These are phyloP conservation scores for Scopus umbretta DNA, from an alignment of 2,113 vertebrate species.

Conservation along the genomic window DNA sequence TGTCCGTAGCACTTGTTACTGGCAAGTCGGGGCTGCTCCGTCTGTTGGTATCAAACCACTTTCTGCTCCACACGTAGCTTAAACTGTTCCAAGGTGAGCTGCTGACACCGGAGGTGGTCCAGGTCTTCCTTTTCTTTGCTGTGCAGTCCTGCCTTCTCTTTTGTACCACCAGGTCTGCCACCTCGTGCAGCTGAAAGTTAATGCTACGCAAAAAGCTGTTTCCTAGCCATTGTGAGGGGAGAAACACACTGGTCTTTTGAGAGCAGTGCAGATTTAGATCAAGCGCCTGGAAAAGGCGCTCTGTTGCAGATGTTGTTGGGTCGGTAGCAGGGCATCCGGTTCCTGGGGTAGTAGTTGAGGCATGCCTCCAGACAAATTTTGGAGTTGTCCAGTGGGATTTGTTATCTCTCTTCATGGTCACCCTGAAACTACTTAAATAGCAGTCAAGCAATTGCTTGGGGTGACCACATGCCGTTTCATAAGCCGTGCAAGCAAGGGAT, in stretches of 20 bases:
- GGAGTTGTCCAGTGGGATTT: fast-evolving
- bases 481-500: not conserved
- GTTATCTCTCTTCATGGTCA: not conserved
- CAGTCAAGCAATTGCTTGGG: not conserved
- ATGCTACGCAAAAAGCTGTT: not conserved
- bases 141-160: not conserved
- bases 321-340: not conserved
- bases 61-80: not conserved
- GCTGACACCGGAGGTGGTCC: not conserved
- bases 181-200: not conserved
- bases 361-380: not conserved
- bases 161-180: not conserved
- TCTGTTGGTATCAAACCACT: not conserved
- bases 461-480: not conserved
- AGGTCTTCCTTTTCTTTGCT: not conserved
- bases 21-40: not conserved
- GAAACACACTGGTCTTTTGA: not conserved
- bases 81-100: not conserved
- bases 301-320: not conserved
- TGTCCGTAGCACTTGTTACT: not conserved
- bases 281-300: not conserved
- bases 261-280: not conserved
- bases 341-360: not conserved
- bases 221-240: not conserved
- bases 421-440: not conserved